Conservation (phyloP, 2,888 invertebrate species). For the Patella caerulea region DNA sequence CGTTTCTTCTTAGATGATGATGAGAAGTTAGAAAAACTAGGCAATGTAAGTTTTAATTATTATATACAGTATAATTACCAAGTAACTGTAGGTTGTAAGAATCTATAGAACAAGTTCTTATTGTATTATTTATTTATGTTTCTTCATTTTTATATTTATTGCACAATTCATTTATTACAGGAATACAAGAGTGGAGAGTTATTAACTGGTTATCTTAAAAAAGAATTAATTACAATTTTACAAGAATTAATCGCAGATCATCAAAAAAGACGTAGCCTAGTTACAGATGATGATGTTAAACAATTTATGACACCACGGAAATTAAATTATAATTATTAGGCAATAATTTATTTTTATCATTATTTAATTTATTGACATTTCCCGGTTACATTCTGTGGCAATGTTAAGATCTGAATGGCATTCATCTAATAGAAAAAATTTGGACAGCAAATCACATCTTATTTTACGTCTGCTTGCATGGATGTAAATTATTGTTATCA, state of each 20-base stretch:
- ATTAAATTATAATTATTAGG: conserved; percentile 68
- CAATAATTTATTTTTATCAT: background rate
- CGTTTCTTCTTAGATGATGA: conserved; percentile 97
- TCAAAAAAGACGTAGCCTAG: conserved; percentile 82
- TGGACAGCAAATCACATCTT: too few relatives aligned
- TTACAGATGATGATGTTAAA: conserved; percentile 88
- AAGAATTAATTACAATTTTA: conserved; percentile 85
- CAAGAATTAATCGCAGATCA: conserved; percentile 86
- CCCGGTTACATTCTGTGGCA: too few relatives aligned
- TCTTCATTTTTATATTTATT: too few relatives aligned
- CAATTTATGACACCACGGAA: conserved; percentile 89
- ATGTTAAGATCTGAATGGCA: too few relatives aligned
- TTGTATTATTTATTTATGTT: too few relatives aligned
- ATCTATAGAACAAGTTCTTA: too few relatives aligned
- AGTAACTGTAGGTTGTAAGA: too few relatives aligned
- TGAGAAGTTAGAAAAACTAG: conserved; percentile 82
- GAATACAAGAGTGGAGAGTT: conserved; percentile 89
- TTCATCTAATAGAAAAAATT: too few relatives aligned
- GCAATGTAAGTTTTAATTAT: conserved; percentile 72
- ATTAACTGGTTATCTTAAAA: conserved; percentile 95
- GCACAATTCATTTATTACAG: conserved; percentile 69
- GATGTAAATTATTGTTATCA: too few relatives aligned
- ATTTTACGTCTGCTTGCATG: too few relatives aligned
- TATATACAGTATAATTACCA: too few relatives aligned
- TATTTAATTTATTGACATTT: too few relatives aligned